A percentile compares a stretch with the other conserved stretches of the same genome.
Evolutionary conservation across 2,797 vertebrate species (phyloP).

Genomic region (Acanthopagrus latus): DNA sequence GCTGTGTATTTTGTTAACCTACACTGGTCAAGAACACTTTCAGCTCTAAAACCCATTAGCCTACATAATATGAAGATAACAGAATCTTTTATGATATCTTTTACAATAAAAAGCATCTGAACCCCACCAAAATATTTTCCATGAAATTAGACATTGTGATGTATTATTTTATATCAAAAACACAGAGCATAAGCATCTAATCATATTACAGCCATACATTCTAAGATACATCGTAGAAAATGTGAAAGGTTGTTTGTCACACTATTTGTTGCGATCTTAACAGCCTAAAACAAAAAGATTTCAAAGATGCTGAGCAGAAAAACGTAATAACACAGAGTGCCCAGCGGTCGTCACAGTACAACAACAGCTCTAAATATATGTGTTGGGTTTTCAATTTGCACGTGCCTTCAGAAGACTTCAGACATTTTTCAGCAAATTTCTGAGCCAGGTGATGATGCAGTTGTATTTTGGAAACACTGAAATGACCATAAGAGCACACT

Average conservation of each 20-base stretch:
- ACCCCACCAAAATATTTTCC: background rate
- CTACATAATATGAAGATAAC: background rate
- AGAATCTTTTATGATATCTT: background rate
- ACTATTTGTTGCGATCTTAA: slow-evolving; percentile 7
- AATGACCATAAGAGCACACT: slow-evolving; percentile 5
- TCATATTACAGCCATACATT: background rate
- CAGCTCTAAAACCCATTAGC: background rate
- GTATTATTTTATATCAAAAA: background rate
- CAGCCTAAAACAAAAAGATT: slow-evolving; percentile 22
- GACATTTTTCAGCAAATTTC: slow-evolving; percentile 22
- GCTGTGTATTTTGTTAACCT: slow-evolving; percentile 10
- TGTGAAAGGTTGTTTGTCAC: background rate
- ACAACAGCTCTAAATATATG: slow-evolving; percentile 40
- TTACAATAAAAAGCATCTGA: slow-evolving; percentile 17
- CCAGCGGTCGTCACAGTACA: slow-evolving; percentile 6
- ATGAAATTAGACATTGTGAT: background rate
- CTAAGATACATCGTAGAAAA: slow-evolving; percentile 1
- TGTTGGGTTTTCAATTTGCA: slow-evolving; percentile 37
- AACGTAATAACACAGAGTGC: slow-evolving; percentile 32
- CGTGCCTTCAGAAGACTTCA: slow-evolving; percentile 16
- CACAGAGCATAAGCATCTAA: background rate
- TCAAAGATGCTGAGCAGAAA: slow-evolving; percentile 21
- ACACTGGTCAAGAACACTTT: slow-evolving; percentile 6
- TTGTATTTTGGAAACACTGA: slow-evolving; percentile 39
- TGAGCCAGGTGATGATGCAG: slow-evolving; percentile 8